Conservation (phyloP, 1,140 invertebrate species). For the Heliconius hermathena region DNA sequence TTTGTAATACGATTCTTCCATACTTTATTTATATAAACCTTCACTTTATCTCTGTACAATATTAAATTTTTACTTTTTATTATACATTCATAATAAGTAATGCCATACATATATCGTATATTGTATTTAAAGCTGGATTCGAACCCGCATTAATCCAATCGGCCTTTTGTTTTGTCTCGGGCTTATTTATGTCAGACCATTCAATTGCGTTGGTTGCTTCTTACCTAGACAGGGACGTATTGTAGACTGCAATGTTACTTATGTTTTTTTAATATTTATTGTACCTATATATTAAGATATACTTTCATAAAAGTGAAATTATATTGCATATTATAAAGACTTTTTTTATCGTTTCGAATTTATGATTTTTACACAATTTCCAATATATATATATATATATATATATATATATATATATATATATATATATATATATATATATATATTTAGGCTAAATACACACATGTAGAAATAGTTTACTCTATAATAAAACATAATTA, state of each 20-base stretch:
- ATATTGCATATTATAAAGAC: too few species aligned
- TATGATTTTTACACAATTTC: too few species aligned
- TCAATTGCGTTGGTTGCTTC: constrained; percentile 43
- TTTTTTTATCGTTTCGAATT: too few species aligned
- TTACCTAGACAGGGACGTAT: constrained; percentile 39
- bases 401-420: too few species aligned
- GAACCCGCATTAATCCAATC: constrained; percentile 61
- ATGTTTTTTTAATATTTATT: too few species aligned
- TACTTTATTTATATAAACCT: constrained; percentile 12
- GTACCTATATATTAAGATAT: too few species aligned
- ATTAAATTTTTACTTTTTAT: constrained; percentile 9
- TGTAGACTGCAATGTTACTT: background rate
- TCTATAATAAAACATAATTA: too few species aligned
- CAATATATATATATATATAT: too few species aligned
- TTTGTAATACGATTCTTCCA: background rate
- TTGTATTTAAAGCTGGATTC: constrained; percentile 52
- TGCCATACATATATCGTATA: constrained; percentile 42
- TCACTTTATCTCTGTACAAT: background rate
- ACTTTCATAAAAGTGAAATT: too few species aligned
- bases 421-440: too few species aligned
- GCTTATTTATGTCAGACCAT: constrained; percentile 56
- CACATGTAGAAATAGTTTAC: too few species aligned
- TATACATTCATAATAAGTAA: constrained; percentile 9
- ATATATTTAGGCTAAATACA: too few species aligned
- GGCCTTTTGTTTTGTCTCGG: constrained; percentile 61